Evolutionary conservation across 1,140 invertebrate species (phyloP), one percentile per base, ranked within the genome.

Genomic region (Bombus turneri): DNA sequence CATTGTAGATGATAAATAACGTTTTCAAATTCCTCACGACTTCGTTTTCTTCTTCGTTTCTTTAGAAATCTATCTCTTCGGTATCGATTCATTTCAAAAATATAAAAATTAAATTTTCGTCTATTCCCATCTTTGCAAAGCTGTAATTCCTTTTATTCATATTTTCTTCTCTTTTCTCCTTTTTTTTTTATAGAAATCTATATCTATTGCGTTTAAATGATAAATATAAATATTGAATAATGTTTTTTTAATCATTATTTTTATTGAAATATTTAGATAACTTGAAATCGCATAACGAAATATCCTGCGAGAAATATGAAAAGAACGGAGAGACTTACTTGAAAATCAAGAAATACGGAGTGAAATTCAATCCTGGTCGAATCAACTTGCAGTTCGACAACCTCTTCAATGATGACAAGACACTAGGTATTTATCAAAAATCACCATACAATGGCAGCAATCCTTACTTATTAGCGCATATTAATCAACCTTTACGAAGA

Each of bases 311-410:
- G 86, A 95, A 96, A 10, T 94, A 96, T 22, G 91, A 95, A 4
- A 96, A 95, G 73, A 94, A 96, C 83, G 96, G 96, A 31, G 94
- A 96, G 64, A 95, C 93, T 22, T 97, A 96, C 91, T 95, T 96
- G 95, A 96, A 95, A 85, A 94, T 96, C 1, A 95, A 95, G 66
- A 96, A 97, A 47, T 96, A 96, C 87, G 93, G 92, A 0, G 95
- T 97, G 1, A 95, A 95, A 69, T 96, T 97, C 79, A 93, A 94
- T 1, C 96, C 96, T 0, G 93, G 95, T 82, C 94, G 94, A 72
- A 96, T 96, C 15, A 88, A 93, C 12, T 90, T 97, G 79, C 87
- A 96, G 31, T 97, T 97, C 85, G 95, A 96, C 41, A 97, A 97
- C 92, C 94, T 97, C 3, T 97, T 97, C 91, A 91, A 93, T 25